These are phyloP conservation scores for Seladonia tumulorum DNA, from an alignment of 2,888 invertebrate species.

Conservation along the genomic window DNA sequence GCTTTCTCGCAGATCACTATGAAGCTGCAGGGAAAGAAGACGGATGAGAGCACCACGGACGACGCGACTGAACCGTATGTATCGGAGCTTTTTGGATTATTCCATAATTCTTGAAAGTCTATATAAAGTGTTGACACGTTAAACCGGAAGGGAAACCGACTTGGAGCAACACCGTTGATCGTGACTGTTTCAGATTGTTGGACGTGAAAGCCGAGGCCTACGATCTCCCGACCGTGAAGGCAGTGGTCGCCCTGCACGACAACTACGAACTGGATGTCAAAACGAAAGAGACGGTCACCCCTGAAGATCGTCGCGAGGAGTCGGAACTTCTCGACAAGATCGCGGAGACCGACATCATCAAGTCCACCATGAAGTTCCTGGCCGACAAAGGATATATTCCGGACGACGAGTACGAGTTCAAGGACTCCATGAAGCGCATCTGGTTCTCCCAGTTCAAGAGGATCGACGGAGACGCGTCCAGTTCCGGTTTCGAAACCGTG, in stretches of 20 bases:
- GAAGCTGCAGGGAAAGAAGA: slow-evolving; percentile 91
- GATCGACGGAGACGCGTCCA: slow-evolving; percentile 91
- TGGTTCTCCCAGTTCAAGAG: slow-evolving; percentile 94
- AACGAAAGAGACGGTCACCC: slow-evolving; percentile 90
- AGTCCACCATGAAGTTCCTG: slow-evolving; percentile 89
- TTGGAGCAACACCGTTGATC: not conserved
- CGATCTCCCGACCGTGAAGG: slow-evolving; percentile 90
- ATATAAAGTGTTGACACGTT: not conserved
- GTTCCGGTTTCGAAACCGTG: slow-evolving; percentile 96
- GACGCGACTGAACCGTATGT: slow-evolving; percentile 92
- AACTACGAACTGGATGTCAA: slow-evolving; percentile 92
- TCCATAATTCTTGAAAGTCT: not conserved
- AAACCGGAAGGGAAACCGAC: not conserved
- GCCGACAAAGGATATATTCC: slow-evolving; percentile 85
- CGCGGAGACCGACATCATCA: slow-evolving; percentile 91
- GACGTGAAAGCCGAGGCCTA: slow-evolving; percentile 87
- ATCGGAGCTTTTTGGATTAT: not conserved
- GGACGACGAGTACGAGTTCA: slow-evolving; percentile 86
- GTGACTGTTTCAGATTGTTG: slow-evolving; percentile 87
- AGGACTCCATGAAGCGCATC: slow-evolving; percentile 89
- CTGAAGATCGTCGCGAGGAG: slow-evolving; percentile 91
- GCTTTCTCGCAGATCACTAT: slow-evolving; percentile 89
- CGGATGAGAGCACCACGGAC: slow-evolving; percentile 89
- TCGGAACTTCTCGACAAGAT: slow-evolving; percentile 92
- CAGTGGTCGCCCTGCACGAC: slow-evolving; percentile 89